Base-by-base conservation (phyloP, 2,888 invertebrate genomes). In the Uropetala carovei region DNA sequence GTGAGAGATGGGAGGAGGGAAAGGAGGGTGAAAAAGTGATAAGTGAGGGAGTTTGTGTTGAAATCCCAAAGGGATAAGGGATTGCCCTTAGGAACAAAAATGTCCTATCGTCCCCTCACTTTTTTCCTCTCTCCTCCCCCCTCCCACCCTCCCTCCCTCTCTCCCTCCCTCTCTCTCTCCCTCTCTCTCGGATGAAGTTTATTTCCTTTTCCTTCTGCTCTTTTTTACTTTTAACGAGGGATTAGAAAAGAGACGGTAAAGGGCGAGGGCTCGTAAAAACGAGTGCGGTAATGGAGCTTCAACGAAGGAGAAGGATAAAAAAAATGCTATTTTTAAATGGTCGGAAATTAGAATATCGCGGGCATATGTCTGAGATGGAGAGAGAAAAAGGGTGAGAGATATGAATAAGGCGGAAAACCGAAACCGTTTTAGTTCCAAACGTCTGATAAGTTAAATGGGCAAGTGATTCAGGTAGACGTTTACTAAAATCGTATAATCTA, bases 31-130 rank as follows among this genome's bases (percentile, higher is more conserved):
- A 27, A 14, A 86, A 14, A n/a, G 27, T 11, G 58, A 86, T 86
- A 59, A 86, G 85, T 27, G 27, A 22, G 59, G 59, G 13, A 57
- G 85, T 86, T 86, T 59, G 27, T 58, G 16, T 60, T 30, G 60
- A 43, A 86, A 18, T 30, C 86, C 43, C 86, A 0, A 1, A 30
- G 60, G 89, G 64, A 89, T 64, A 89, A 89, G 64, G 43, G 68
- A 68, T 43, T 56, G 64, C 89, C 43, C 56, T 11, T 10, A 64
- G 89, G 89, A 64, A 64, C 43, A 43, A 57, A 83, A 83, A 57
- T 56, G 83, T 83, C n/a, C 83, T 14, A 16, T 56, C 64, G 11
- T 64, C 64, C 43, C 5, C 43, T 43, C 43, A 5, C 43, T 43
- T 43, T 43, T 75, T 75, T 68, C 22, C 68, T 68, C 75, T 27